Percentiles rank a stretch among this genome's conserved stretches.
Evolutionary conservation across 2,888 invertebrate genomes (phyloP).

Genomic region (Drosophila mulleri): DNA sequence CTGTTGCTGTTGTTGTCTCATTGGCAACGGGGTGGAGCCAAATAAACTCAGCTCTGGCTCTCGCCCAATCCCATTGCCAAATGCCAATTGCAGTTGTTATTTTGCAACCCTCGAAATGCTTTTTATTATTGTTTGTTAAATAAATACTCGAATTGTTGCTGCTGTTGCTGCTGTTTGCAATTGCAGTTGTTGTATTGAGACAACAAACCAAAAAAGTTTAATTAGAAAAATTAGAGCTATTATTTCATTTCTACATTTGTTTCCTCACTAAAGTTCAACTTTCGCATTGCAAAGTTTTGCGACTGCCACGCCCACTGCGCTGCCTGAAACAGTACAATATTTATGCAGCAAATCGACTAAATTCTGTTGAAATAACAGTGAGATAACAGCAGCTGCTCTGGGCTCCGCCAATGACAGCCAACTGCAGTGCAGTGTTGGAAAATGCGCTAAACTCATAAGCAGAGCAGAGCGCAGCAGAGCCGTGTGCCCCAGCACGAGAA

Average conservation of each 20-base stretch:
- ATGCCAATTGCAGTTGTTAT: constrained; percentile 53
- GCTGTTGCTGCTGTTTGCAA: constrained; percentile 21
- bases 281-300: constrained; percentile 41
- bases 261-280: constrained; percentile 26
- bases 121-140: constrained; percentile 62
- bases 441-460: constrained; percentile 76
- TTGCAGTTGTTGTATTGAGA: constrained; percentile 27
- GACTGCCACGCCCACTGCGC: constrained; percentile 22
- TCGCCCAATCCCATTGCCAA: constrained; percentile 51
- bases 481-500: constrained; percentile 6
- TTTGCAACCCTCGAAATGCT: constrained; percentile 39
- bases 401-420: constrained; percentile 40
- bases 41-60: constrained; percentile 17
- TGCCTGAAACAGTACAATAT: constrained; percentile 51
- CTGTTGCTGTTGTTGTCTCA: constrained; percentile 51
- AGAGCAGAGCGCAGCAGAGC: constrained; percentile 30
- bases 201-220: constrained; percentile 7
- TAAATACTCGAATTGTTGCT: constrained; percentile 57
- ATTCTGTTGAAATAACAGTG: constrained; percentile 81
- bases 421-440: constrained; percentile 26
- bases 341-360: constrained; percentile 83
- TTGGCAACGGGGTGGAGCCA: constrained; percentile 60
- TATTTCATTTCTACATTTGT: not conserved
- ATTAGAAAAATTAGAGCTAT: constrained; percentile 19
- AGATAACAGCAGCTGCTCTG: constrained; percentile 28